phyloP scores from a whole-genome alignment of 2,888 invertebrate genomes.

The Candidula unifasciata region DNA sequence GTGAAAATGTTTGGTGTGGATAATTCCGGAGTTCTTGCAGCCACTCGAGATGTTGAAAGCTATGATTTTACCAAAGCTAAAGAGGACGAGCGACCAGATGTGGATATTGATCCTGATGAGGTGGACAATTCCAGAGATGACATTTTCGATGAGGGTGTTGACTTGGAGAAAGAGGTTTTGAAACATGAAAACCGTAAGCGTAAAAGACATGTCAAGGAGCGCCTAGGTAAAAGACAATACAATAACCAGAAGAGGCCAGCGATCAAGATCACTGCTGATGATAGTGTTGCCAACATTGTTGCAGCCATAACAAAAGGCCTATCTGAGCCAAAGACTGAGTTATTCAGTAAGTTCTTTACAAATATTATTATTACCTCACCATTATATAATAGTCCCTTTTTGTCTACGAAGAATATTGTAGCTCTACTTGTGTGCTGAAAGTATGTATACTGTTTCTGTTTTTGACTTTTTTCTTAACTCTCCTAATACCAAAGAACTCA shows the following conservation, averaged over 20 bases:
- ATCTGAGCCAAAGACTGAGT: conserved; percentile 63
- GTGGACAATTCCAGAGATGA: conserved; percentile 54
- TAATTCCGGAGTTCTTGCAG: conserved; percentile 76
- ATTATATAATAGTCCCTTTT: too few relatives aligned
- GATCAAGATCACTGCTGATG: conserved; percentile 57
- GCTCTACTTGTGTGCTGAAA: not conserved
- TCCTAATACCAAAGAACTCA: not conserved
- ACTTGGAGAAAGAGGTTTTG: conserved; percentile 51
- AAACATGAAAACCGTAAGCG: conserved; percentile 52
- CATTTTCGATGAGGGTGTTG: conserved; percentile 58
- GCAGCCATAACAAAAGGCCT: conserved; percentile 60
- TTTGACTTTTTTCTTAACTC: not conserved
- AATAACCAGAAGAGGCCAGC: conserved; percentile 54
- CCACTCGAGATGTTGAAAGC: conserved; percentile 66
- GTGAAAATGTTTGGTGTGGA: conserved; percentile 86
- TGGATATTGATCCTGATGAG: conserved; percentile 43
- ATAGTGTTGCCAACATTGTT: conserved; percentile 56
- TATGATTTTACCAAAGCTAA: conserved; percentile 65
- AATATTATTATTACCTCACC: not conserved
- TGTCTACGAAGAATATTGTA: too few relatives aligned
- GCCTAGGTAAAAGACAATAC: conserved; percentile 47
- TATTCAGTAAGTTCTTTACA: conserved; percentile 61
- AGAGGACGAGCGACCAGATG: conserved; percentile 58
- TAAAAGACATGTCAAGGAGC: conserved; percentile 52
- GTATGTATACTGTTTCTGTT: not conserved